Evolutionary conservation across 2,888 invertebrate genomes (phyloP).

Genomic region (Agrilus mali): DNA sequence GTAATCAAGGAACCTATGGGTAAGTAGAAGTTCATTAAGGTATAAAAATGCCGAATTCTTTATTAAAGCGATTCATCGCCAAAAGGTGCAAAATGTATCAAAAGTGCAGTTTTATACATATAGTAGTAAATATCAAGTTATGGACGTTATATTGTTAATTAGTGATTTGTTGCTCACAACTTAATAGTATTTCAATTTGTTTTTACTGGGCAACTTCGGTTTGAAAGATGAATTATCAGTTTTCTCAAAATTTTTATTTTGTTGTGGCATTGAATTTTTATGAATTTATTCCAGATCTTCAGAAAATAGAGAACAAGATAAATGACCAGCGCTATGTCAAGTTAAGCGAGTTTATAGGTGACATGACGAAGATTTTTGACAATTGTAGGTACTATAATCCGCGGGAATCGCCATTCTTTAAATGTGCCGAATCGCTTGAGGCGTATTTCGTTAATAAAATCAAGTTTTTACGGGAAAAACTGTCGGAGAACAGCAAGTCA

Average conservation of each 20-base stretch:
- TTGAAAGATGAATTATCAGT: too few relatives aligned
- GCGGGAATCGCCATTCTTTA: slow-evolving; percentile 88
- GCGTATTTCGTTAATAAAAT: slow-evolving; percentile 92
- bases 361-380: slow-evolving; percentile 97
- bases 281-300: slow-evolving; percentile 60
- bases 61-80: neutral
- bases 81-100: too few relatives aligned
- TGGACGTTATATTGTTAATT: too few relatives aligned
- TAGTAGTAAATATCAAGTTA: too few relatives aligned
- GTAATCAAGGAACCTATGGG: slow-evolving; percentile 95
- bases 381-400: slow-evolving; percentile 98
- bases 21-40: slow-evolving; percentile 35
- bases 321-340: slow-evolving; percentile 71
- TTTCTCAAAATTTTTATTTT: neutral
- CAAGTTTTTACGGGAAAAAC: slow-evolving; percentile 73
- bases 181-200: too few relatives aligned
- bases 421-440: slow-evolving; percentile 91
- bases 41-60: too few relatives aligned
- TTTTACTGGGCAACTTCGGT: too few relatives aligned
- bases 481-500: slow-evolving; percentile 44
- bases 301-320: slow-evolving; percentile 81
- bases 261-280: neutral
- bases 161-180: too few relatives aligned
- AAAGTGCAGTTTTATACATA: too few relatives aligned
- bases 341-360: slow-evolving; percentile 90